A percentile compares a stretch with the other conserved stretches of the same genome.
Evolutionary conservation across 2,888 invertebrate genomes (phyloP).

Genomic region (Thyatira batis): DNA sequence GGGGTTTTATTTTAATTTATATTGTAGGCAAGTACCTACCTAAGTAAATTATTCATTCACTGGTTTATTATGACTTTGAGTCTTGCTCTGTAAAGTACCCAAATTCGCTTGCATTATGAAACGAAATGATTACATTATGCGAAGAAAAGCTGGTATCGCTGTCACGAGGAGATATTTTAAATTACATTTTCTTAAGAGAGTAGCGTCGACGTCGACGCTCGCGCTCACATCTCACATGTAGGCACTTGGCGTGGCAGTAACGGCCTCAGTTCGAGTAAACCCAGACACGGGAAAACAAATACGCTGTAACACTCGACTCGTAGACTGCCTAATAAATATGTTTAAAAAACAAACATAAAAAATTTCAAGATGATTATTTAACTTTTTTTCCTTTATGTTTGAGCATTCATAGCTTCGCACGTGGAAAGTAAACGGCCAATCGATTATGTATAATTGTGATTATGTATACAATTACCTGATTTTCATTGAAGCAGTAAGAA

Average conservation of each 20-base stretch:
- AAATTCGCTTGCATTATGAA: neutral
- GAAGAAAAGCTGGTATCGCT: neutral
- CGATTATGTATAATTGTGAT: too few relatives aligned
- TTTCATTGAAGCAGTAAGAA: too few relatives aligned
- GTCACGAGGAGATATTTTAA: slow-evolving; percentile 13
- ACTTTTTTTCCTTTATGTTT: slow-evolving; percentile 14
- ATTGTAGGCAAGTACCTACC: too few relatives aligned
- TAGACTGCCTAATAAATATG: slow-evolving; percentile 31
- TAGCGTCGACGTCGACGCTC: slow-evolving; percentile 5
- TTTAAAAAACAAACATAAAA: slow-evolving; percentile 31
- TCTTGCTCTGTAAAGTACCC: too few relatives aligned
- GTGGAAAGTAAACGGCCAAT: too few relatives aligned
- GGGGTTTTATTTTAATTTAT: too few relatives aligned
- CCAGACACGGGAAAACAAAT: slow-evolving; percentile 34
- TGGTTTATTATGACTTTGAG: too few relatives aligned
- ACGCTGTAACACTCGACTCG: slow-evolving; percentile 20
- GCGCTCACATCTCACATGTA: neutral
- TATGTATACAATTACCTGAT: too few relatives aligned
- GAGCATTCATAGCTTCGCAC: neutral
- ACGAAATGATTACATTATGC: neutral
- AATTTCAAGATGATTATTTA: slow-evolving; percentile 21
- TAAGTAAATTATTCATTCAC: too few relatives aligned
- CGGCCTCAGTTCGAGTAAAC: slow-evolving; percentile 25
- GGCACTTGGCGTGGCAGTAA: slow-evolving; percentile 21
- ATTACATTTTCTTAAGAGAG: slow-evolving; percentile 8